Conservation (phyloP, 1,140 invertebrate species). For the Anastrepha ludens region DNA sequence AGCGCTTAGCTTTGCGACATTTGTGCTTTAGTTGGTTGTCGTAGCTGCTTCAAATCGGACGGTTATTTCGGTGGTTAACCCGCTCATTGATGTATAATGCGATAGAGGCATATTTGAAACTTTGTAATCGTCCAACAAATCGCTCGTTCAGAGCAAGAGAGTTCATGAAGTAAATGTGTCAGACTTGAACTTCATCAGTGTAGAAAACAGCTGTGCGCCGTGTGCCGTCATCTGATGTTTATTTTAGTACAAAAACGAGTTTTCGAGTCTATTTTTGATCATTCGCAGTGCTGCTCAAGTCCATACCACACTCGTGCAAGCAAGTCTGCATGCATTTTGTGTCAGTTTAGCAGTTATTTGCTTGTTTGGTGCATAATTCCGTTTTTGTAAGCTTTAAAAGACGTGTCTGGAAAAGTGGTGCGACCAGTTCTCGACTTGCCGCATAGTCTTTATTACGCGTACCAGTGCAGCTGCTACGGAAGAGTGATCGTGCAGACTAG, state of each 20-base stretch:
- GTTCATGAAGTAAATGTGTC: background rate
- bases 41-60: slow-evolving; percentile 38
- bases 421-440: background rate
- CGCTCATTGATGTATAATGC: background rate
- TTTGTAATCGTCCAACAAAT: no score
- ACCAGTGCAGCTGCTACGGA: background rate
- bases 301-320: background rate
- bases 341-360: background rate
- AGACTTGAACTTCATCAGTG: slow-evolving; percentile 15
- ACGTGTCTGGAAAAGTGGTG: background rate
- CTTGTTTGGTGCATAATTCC: background rate
- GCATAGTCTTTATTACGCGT: background rate
- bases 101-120: background rate
- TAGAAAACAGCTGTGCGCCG: background rate
- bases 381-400: background rate
- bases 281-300: background rate
- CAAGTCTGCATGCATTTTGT: background rate
- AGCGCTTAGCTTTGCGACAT: slow-evolving; percentile 29
- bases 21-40: slow-evolving; percentile 13
- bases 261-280: background rate
- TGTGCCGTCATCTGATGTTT: background rate
- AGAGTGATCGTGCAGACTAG: background rate
- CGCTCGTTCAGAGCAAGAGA: background rate
- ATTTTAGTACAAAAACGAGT: background rate
- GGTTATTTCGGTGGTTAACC: background rate